phyloP scores from a whole-genome alignment of 2,888 invertebrate species.

The Lottia scabra region DNA sequence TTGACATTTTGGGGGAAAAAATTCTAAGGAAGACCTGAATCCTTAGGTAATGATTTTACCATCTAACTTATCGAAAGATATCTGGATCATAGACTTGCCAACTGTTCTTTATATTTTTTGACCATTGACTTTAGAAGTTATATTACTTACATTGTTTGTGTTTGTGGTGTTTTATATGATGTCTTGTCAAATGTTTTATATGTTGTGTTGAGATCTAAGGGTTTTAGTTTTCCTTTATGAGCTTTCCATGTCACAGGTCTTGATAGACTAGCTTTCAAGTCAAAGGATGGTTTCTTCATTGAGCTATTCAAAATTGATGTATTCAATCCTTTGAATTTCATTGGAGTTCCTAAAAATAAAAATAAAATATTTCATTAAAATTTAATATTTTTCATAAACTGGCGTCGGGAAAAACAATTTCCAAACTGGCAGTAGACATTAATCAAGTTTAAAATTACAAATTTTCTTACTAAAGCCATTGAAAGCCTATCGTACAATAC shows the following conservation, averaged over 20 bases:
- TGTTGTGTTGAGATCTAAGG: conserved; percentile 32
- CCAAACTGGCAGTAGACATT: too few species aligned
- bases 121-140: not conserved
- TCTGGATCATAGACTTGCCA: too few species aligned
- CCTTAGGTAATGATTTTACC: too few species aligned
- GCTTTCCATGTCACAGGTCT: conserved; percentile 61
- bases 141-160: conserved; percentile 26
- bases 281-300: conserved; percentile 50
- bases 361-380: not conserved
- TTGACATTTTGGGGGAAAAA: too few species aligned
- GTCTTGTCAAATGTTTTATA: conserved; percentile 1
- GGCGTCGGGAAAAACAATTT: too few species aligned
- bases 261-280: conserved; percentile 60
- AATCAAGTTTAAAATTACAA: too few species aligned
- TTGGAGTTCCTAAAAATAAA: conserved; percentile 47
- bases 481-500: too few species aligned
- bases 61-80: too few species aligned
- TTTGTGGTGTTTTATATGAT: conserved; percentile 26
- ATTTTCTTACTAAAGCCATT: too few species aligned
- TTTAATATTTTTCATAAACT: too few species aligned
- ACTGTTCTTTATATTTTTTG: too few species aligned
- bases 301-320: conserved; percentile 34
- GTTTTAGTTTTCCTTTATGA: conserved; percentile 62
- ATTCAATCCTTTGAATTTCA: conserved; percentile 48
- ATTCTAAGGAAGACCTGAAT: too few species aligned